Base-by-base conservation (phyloP, 2,888 invertebrate genomes). In the Tubulanus polymorphus region DNA sequence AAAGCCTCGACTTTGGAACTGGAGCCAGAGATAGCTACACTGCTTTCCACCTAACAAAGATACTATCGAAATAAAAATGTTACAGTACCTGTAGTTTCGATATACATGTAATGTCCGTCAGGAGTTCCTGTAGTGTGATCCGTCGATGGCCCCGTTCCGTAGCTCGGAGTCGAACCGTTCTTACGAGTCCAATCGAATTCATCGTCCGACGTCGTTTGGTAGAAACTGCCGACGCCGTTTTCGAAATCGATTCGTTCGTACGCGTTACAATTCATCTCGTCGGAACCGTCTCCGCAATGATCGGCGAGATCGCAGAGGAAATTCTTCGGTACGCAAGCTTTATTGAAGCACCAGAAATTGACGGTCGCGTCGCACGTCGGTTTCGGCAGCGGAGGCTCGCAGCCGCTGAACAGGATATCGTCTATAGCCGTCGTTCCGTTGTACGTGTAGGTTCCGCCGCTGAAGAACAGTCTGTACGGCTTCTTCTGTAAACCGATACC, bases 121-220 rank as follows among this genome's bases (percentile, higher is more conserved):
- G 46, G 54, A 20, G 65, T 63, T 46, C 70, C 70, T 5, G 64
- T 55, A 26, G 72, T 75, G 56, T 78, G 77, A 54, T 76, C 77
- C 52, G 61, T 56, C 26, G 65, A 62, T 12, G 77, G 78, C 10
- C 76, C 77, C 18, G 73, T 76, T 8, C 58, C 58, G 3, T 57
- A 12, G 6, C 70, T 63, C n/a, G 58, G 56, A 8, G 71, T 72
- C n/a, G 59, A 63, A 2, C 74, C 74, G 15, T 66, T 57, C 6
- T 60, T 61, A 51, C 69, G 61, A 26, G 59, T 66, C 76, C 76
- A 78, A 53, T 76, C 71, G 62, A 75, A 73, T 48, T 75, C 67
- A 60, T 76, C 78, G 26, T 64, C 66, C 1, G 53, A 56, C 48
- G 35, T 59, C 50, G 65, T 61, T 50, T 73, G 72, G 1, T 27